Evolutionary conservation across 92 coral and sea anemone species (phyloP).

Genomic region (Palythoa grandis): DNA sequence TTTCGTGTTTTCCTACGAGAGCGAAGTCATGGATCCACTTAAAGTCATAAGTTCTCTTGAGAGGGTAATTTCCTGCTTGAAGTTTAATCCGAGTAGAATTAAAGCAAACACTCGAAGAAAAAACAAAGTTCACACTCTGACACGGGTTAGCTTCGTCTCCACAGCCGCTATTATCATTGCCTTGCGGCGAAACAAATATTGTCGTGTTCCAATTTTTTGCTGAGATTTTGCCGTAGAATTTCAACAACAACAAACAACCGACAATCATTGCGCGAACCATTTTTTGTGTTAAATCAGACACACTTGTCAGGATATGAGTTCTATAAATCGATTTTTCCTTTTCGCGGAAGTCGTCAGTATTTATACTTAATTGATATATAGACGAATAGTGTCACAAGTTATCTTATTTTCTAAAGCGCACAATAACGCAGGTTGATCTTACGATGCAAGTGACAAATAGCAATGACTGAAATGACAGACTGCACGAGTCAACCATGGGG

Average conservation of each 20-base stretch:
- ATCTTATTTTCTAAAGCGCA: too few species aligned
- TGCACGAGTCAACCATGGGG: too few species aligned
- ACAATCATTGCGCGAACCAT: background rate
- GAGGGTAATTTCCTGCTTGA: conserved; percentile 61
- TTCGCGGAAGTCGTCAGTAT: background rate
- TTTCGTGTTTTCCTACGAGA: conserved; percentile 54
- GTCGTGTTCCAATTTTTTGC: conserved; percentile 50
- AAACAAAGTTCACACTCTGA: conserved; percentile 60
- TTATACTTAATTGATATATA: too few species aligned
- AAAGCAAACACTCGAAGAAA: conserved; percentile 12
- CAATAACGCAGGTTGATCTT: too few species aligned
- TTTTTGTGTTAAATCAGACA: background rate
- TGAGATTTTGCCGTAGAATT: background rate
- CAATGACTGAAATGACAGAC: too few species aligned
- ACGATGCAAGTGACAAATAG: too few species aligned
- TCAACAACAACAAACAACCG: conserved; percentile 2
- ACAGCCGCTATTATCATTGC: conserved; percentile 41
- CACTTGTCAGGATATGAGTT: too few species aligned
- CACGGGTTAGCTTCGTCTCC: conserved; percentile 55
- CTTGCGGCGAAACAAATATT: conserved; percentile 48
- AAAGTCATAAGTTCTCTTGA: conserved; percentile 60
- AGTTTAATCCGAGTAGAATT: conserved; percentile 63
- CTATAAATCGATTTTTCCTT: background rate
- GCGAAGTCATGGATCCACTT: conserved; percentile 55
- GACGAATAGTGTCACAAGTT: too few species aligned